Evolutionary conservation across 2,113 vertebrate species (phyloP).

Genomic region (Psammodynastes pulverulentus): DNA sequence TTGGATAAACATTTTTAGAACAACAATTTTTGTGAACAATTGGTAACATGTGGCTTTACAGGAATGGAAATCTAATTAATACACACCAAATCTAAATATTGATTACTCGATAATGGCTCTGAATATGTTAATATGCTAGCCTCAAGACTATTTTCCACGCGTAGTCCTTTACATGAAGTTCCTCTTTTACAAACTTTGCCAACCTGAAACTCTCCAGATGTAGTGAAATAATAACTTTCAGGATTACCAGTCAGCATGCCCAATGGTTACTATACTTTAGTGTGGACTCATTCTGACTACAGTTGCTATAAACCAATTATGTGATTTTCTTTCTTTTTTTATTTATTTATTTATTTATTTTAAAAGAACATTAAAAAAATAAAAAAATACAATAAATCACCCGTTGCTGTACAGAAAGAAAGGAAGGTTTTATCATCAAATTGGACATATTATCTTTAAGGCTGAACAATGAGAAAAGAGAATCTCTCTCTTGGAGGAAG

Average conservation of each 20-base stretch:
- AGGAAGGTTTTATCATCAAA: too few relatives aligned
- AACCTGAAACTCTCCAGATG: neutral
- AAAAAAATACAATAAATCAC: too few relatives aligned
- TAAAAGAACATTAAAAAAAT: too few relatives aligned
- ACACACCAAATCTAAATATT: too few relatives aligned
- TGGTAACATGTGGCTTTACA: neutral
- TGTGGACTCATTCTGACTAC: neutral
- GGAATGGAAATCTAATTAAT: neutral
- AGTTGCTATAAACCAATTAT: neutral
- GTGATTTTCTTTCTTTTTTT: too few relatives aligned
- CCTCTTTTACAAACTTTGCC: neutral
- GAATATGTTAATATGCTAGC: neutral
- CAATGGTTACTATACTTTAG: neutral
- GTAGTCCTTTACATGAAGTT: neutral
- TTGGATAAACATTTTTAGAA: neutral
- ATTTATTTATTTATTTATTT: too few relatives aligned
- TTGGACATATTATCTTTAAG: too few relatives aligned
- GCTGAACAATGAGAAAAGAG: too few relatives aligned
- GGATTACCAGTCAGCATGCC: neutral
- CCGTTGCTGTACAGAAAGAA: too few relatives aligned
- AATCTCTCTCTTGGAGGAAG: too few relatives aligned
- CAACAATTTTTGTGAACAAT: constrained; percentile 13
- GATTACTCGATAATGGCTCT: neutral
- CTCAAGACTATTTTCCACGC: neutral
- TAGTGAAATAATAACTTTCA: neutral